Base-by-base conservation (phyloP, 1,140 invertebrate genomes). In the Plutomurus gul region DNA sequence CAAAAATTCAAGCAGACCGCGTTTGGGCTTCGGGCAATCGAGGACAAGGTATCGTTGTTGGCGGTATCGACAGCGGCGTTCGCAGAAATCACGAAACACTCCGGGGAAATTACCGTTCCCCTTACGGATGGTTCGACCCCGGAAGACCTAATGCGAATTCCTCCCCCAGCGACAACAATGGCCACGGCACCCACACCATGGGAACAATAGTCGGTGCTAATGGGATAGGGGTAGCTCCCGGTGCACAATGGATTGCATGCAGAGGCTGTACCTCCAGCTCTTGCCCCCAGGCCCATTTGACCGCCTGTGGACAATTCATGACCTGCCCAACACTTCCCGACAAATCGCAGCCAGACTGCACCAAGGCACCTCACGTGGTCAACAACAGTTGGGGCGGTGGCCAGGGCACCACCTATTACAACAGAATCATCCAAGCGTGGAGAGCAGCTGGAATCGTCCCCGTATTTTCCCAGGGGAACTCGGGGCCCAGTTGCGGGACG, bases 51-150 rank as follows among this genome's bases (percentile, higher is more conserved):
- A 27, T 76, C 3, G 33, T 72, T 5, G 72, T 81, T 1, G 78
- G 74, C n/a, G 39, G 36, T 16, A 80, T 82, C 39, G 81, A 81
- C 60, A 78, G 76, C 4, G 81, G 81, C 6, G 75, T 73, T 20
- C 40, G 56, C 8, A 30, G 46, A 4, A 74, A 25, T 2, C 73
- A 75, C 39, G 75, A 76, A 43, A 56, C 78, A 20, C 51, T 75
- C 37, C 43, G 4, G 13, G 46, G 25, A 11, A 65, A 36, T 13
- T 46, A 60, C 20, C n/a, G 51, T 8, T 16, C 20, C 0, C 4
- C n/a, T 6, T 43, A 77, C 60, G 76, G 71, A n/a, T 78, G 77
- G 77, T 78, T 49, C 30, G 70, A 78, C 16, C 70, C 77, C 2
- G 3, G 27, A 3, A 22, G 16, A 5, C 30, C 16, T 22, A 22